These are phyloP conservation scores for Ferdinandea cuprea DNA, from an alignment of 2,888 invertebrate genomes.

Conservation along the genomic window DNA sequence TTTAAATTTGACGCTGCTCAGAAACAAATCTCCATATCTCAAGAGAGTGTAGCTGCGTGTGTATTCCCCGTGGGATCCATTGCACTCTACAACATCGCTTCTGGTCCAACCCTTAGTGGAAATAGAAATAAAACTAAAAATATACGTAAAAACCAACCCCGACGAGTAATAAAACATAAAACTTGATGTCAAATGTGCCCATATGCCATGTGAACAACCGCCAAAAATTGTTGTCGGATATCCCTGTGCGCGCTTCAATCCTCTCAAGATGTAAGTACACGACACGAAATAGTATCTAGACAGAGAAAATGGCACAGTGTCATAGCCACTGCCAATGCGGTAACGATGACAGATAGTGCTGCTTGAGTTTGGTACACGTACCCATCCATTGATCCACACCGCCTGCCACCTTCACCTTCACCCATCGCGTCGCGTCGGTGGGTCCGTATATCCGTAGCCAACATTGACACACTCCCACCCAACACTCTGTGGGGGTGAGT, in stretches of 20 bases:
- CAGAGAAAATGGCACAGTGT: slow-evolving; percentile 36
- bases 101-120: slow-evolving; percentile 33
- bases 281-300: not conserved
- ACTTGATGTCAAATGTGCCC: slow-evolving; percentile 25
- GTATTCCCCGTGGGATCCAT: slow-evolving; percentile 32
- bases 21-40: not conserved
- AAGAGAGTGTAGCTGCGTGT: slow-evolving; percentile 13
- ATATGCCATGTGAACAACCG: slow-evolving; percentile 2
- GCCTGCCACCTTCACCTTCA: not conserved
- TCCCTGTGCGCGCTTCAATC: not conserved
- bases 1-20: not conserved
- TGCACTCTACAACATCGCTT: not conserved
- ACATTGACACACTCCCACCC: slow-evolving; percentile 9
- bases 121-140: slow-evolving; percentile 1
- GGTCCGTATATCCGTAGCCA: not conserved
- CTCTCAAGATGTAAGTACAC: not conserved
- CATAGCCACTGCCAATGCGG: slow-evolving; percentile 41
- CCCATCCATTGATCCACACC: slow-evolving; percentile 38
- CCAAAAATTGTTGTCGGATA: slow-evolving; percentile 12
- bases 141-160: slow-evolving; percentile 22
- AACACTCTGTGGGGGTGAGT: slow-evolving; percentile 12
- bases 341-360: slow-evolving; percentile 50
- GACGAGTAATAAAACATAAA: not conserved
- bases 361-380: slow-evolving; percentile 12
- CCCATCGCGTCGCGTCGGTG: too few relatives aligned